A percentile compares a stretch with the other conserved stretches of the same genome.
Conservation (phyloP, 2,888 invertebrate species). For the Sepioteuthis lessoniana region DNA sequence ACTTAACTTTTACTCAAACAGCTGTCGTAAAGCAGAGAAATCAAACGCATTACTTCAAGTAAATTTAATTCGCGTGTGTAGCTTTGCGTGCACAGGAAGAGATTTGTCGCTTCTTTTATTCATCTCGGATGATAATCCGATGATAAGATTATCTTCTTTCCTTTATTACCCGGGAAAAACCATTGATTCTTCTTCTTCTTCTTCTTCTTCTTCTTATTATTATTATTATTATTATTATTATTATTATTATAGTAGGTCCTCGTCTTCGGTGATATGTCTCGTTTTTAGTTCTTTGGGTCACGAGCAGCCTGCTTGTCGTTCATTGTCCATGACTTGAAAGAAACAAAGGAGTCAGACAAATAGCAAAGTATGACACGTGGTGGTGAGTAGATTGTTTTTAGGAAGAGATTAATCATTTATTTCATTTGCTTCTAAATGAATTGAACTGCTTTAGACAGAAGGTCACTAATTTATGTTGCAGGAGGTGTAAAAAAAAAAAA, state of each 20-base stretch:
- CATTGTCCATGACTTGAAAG: too few species aligned
- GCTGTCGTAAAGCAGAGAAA: not conserved
- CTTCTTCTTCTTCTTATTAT: conserved; percentile 12
- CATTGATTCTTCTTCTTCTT: not conserved
- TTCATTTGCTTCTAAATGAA: too few species aligned
- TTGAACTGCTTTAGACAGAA: too few species aligned
- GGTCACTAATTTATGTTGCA: too few species aligned
- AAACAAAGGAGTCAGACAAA: too few species aligned
- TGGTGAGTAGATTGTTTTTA: too few species aligned
- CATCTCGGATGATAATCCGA: not conserved
- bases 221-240: not conserved
- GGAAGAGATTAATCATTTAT: too few species aligned
- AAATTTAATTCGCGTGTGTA: not conserved
- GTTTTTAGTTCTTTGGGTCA: too few species aligned
- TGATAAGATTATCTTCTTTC: not conserved
- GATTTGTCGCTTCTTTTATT: not conserved
- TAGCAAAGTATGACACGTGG: too few species aligned
- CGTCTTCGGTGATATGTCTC: too few species aligned
- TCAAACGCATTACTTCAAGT: not conserved
- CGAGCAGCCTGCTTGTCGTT: too few species aligned
- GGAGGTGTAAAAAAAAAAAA: not conserved
- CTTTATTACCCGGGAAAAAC: not conserved
- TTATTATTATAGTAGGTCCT: too few species aligned
- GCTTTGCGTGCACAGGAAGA: not conserved
- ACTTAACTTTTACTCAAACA: not conserved